Evolutionary conservation across 2,888 invertebrate species (phyloP), one percentile per base, ranked within the genome.

Genomic region (Dascillus cervinus): DNA sequence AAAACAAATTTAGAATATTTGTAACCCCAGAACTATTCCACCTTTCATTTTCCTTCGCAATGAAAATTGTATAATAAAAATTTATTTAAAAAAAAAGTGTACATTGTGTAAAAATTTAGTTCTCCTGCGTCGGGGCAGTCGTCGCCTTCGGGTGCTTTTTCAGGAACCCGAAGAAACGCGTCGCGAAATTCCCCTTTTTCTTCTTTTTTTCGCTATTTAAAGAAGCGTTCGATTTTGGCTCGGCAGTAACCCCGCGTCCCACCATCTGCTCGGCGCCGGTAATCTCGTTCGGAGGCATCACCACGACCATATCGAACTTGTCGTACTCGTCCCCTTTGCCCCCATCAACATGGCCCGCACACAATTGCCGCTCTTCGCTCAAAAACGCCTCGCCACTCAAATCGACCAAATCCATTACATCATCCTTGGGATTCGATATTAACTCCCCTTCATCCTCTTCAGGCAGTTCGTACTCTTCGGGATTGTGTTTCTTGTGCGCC

Each of bases 281-380:
- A 11, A 24, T 12, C 11, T 12, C 13, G 11, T 3, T 10, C 11
- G 13, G 13, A 11, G 10, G 13, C 3, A 11, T 11, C 11, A 11
- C 79, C 79, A 47, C 65, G 78, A 48, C 79, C 78, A 13, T 10
- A 22, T 26, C 22, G 11, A 17, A 12, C 3, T 12, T 11, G 4
- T 27, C 28, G 6, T 15, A 26, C 22, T 33, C 31, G 9, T 41
- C 45, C 8, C 35, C 38, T 9, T 35, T 37, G 8, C 31, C 41
- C 1, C 27, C 34, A 10, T 22, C 13, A 24, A 22, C 13, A 9
- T 30, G 23, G 2, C 3, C 20, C 11, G 3, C 12, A 5, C 2
- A 14, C 22, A 32, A 15, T 8, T 39, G 31, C 3, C 6, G 12
- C 22, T 38, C 29, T 38, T 44, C 39, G 4, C 27, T 24, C 25